Evolutionary conservation across 2,888 invertebrate species (phyloP).

Genomic region (Chirona hameri): DNA sequence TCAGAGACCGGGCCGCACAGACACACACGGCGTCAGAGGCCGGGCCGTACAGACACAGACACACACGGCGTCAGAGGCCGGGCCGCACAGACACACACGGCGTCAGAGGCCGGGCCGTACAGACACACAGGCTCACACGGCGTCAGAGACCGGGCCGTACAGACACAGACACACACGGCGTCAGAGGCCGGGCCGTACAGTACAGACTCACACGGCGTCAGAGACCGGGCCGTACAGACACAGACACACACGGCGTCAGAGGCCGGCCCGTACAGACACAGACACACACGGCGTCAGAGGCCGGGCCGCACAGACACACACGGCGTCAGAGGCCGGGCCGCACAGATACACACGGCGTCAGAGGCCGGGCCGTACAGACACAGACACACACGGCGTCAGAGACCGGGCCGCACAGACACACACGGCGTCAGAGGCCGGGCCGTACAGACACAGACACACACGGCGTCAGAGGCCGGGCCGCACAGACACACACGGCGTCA

Average conservation of each 20-base stretch:
- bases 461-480: neutral
- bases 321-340: neutral
- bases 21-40: no score
- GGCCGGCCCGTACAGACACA: no score
- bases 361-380: neutral
- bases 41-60: neutral
- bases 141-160: neutral
- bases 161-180: no score
- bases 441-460: no score
- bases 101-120: neutral
- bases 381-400: no score
- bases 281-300: neutral
- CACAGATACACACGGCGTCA: neutral
- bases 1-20: neutral
- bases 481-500: neutral
- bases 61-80: neutral
- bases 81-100: no score
- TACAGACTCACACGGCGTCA: neutral
- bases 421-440: neutral
- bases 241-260: no score
- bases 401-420: neutral
- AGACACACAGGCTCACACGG: neutral
- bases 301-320: no score
- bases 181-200: neutral
- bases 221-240: neutral